Percentiles rank a stretch among this genome's conserved stretches.
Evolutionary conservation across 2,797 vertebrate genomes (phyloP).

Genomic region (Scomberomorus guttatus): DNA sequence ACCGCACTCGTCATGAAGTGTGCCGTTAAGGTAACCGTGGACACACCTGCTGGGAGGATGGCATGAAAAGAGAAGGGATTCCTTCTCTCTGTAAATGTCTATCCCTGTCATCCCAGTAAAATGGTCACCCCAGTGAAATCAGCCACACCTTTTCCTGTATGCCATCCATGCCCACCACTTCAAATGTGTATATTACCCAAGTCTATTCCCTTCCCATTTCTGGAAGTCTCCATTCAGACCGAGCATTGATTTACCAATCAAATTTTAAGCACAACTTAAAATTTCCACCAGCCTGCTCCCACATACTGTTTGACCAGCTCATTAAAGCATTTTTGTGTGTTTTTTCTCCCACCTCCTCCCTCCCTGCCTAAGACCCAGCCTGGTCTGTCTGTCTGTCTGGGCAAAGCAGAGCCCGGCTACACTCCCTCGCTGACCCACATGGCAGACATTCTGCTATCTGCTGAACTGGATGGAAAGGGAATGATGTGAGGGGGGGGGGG

Average conservation of each 20-base stretch:
- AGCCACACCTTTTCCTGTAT: conserved; percentile 17
- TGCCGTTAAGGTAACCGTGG: conserved; percentile 89
- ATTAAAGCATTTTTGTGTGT: conserved; percentile 22
- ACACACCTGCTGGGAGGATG: conserved; percentile 32
- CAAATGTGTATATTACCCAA: conserved; percentile 44
- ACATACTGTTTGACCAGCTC: conserved; percentile 42
- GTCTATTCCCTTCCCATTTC: not conserved
- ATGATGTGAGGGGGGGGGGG: conserved; percentile 29
- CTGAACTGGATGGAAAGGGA: conserved; percentile 41
- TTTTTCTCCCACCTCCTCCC: conserved; percentile 2
- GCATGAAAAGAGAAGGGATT: conserved; percentile 47
- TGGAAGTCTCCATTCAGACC: conserved; percentile 25
- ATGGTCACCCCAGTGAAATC: conserved; percentile 57
- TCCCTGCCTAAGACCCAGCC: conserved; percentile 5
- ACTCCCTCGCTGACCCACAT: conserved; percentile 53
- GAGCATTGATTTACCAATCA: conserved; percentile 11
- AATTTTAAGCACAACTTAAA: conserved; percentile 48
- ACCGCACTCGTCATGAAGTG: conserved; percentile 93
- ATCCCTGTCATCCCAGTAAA: conserved; percentile 47
- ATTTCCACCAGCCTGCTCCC: conserved; percentile 34
- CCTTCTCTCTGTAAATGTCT: conserved; percentile 43
- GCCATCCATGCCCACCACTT: conserved; percentile 39
- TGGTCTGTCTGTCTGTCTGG: conserved; percentile 32
- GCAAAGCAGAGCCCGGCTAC: conserved; percentile 15
- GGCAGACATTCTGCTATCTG: conserved; percentile 42